Conservation (phyloP, 2,113 vertebrate genomes). For the Ramphastos sulfuratus region DNA sequence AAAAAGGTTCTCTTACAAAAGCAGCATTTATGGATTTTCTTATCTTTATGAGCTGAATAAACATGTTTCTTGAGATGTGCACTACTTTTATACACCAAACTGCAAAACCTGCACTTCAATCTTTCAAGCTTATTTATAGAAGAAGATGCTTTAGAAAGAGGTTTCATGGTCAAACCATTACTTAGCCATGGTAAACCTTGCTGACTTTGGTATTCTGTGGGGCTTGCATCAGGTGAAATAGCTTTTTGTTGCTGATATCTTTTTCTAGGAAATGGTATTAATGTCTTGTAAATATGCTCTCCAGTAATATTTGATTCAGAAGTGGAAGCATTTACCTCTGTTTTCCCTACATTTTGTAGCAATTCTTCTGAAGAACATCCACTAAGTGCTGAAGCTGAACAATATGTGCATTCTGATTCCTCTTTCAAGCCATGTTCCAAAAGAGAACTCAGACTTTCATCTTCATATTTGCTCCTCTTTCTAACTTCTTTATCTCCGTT, state of each 20-base stretch:
- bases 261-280: not conserved
- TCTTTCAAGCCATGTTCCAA: not conserved
- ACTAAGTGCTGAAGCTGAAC: not conserved
- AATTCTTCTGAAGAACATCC: not conserved
- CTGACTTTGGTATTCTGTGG: not conserved
- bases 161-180: not conserved
- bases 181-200: not conserved
- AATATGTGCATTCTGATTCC: not conserved
- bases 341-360: not conserved
- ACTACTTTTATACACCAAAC: not conserved
- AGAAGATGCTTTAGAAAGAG: not conserved
- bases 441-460: not conserved
- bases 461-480: not conserved
- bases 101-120: conserved; percentile 52
- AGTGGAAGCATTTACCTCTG: not conserved
- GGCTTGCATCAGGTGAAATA: not conserved
- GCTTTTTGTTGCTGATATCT: not conserved
- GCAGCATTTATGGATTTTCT: conserved; percentile 38
- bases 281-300: not conserved
- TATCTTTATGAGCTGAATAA: conserved; percentile 46
- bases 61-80: conserved; percentile 18
- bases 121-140: not conserved
- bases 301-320: not conserved
- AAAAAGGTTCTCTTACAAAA: conserved; percentile 58
- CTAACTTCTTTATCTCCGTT: not conserved